These are phyloP conservation scores for Amphiprion clarkii DNA, from an alignment of 2,797 vertebrate species.

Conservation along the genomic window DNA sequence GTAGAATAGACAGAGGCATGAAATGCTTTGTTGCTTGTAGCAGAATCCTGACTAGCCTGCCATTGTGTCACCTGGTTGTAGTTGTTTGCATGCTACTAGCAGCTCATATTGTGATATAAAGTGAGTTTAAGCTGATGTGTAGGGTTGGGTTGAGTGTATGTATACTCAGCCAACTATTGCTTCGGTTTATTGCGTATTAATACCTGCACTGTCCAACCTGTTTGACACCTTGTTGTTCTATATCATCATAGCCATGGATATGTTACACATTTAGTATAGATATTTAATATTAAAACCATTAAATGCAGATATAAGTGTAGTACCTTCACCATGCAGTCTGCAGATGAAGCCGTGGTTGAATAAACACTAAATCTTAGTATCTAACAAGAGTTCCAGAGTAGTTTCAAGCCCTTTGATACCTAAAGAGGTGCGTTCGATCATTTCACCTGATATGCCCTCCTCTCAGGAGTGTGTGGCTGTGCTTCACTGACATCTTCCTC, in stretches of 20 bases:
- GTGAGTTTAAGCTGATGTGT: not conserved
- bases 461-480: not conserved
- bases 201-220: not conserved
- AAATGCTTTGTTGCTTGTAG: too few species aligned
- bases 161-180: too few species aligned
- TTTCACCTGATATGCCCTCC: not conserved
- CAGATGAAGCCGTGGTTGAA: constrained; percentile 6
- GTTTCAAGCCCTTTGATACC: too few species aligned
- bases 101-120: not conserved
- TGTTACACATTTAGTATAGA: too few species aligned
- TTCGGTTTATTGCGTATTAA: too few species aligned
- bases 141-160: not conserved
- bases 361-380: not conserved
- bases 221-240: too few species aligned
- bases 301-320: not conserved
- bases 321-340: not conserved
- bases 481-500: not conserved
- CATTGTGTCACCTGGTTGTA: too few species aligned
- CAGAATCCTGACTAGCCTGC: too few species aligned
- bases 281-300: not conserved
- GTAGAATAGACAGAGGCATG: too few species aligned
- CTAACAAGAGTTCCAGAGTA: not conserved
- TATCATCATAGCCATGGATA: not conserved
- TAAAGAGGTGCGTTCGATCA: not conserved
- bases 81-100: not conserved